These are phyloP conservation scores for Aporophyla lueneburgensis DNA, from an alignment of 2,888 invertebrate species.

Conservation along the genomic window DNA sequence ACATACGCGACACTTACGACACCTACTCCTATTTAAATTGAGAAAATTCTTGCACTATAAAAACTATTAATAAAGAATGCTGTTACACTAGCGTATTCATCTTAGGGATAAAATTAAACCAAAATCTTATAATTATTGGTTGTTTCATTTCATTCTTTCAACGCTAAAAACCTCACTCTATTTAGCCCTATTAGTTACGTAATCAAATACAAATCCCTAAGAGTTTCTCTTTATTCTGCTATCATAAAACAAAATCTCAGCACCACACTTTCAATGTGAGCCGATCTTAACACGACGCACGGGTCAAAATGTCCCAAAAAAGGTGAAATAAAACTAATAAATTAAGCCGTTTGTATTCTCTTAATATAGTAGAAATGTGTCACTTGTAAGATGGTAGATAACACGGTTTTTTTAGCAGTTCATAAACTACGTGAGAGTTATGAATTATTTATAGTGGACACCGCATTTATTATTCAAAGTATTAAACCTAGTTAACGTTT, in stretches of 20 bases:
- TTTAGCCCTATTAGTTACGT: background rate
- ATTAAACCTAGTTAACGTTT: constrained; percentile 46
- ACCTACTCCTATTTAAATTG: constrained; percentile 5
- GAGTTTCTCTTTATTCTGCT: background rate
- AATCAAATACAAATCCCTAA: too few relatives aligned
- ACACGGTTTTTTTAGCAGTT: constrained; percentile 61
- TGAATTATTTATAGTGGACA: constrained; percentile 63
- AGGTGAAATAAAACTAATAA: constrained; percentile 52
- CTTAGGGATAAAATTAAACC: background rate
- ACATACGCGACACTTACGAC: background rate
- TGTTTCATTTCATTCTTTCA: background rate
- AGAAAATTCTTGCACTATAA: background rate
- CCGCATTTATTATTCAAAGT: constrained; percentile 59
- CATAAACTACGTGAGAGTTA: constrained; percentile 63
- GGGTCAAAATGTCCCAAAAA: constrained; percentile 52
- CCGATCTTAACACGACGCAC: constrained; percentile 40
- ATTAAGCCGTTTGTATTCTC: constrained; percentile 68
- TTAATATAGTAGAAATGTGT: constrained; percentile 56
- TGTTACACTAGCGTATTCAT: background rate
- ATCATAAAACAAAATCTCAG: background rate
- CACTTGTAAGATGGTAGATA: constrained; percentile 64
- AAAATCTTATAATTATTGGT: background rate
- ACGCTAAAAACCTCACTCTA: background rate
- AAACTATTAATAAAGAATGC: background rate
- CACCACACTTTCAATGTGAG: constrained; percentile 32